These are phyloP conservation scores for Zapus hudsonius DNA, from an alignment of 2,113 vertebrate genomes.

Conservation along the genomic window DNA sequence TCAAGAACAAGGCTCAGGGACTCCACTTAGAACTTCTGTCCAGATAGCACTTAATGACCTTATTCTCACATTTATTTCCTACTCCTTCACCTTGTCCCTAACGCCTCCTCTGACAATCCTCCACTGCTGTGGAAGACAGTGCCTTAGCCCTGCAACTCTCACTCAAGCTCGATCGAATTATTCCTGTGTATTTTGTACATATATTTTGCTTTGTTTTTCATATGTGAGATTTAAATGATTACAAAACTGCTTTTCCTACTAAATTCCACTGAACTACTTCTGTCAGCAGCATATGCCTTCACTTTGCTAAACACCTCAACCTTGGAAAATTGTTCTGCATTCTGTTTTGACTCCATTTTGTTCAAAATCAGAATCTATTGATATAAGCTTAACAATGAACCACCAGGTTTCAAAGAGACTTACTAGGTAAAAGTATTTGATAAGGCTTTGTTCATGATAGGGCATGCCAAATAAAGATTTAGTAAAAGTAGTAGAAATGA, in stretches of 20 bases:
- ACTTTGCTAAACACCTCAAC: background rate
- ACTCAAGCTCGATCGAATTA: background rate
- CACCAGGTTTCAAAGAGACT: conserved; percentile 16
- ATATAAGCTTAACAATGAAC: background rate
- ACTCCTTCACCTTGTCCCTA: background rate
- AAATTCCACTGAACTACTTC: background rate
- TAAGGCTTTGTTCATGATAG: conserved; percentile 41
- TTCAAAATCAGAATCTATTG: conserved; percentile 15
- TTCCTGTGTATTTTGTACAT: background rate
- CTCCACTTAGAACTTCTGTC: background rate
- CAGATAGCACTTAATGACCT: background rate
- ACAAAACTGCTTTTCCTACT: background rate
- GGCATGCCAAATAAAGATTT: conserved; percentile 11
- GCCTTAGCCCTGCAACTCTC: conserved; percentile 29
- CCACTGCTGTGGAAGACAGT: background rate
- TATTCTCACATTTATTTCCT: background rate
- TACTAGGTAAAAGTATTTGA: background rate
- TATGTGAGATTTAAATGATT: background rate
- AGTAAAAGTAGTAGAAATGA: background rate
- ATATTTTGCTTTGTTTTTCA: background rate
- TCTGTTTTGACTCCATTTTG: conserved; percentile 12
- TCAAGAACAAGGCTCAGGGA: background rate
- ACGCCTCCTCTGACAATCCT: background rate
- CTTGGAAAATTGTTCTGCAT: background rate
- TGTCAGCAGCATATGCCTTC: background rate